Evolutionary conservation across 2,888 invertebrate genomes (phyloP), one percentile per base, ranked within the genome.

Genomic region (Ophioninae sp.): DNA sequence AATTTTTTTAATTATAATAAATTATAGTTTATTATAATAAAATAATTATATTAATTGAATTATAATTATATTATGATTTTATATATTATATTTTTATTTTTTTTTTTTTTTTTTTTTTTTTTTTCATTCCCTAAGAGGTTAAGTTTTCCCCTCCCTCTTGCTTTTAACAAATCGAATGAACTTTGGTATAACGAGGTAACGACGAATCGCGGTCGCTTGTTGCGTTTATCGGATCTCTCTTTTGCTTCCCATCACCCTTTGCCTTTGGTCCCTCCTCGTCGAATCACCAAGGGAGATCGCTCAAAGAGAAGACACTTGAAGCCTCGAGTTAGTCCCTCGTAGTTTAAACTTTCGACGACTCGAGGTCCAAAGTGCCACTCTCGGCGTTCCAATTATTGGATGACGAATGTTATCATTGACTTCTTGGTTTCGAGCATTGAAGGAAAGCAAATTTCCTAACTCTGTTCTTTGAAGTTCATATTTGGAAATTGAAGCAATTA

Each of bases 101-200:
- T 30, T 30, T 30, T 2, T 30, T 30, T 30, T 1, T 30, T n/a
- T n/a, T 30, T 30, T 30, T 2, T 30, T 30, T 30, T 2, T 30
- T 30, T 30, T 1, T 30, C 3, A 30, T 30, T 65, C 79, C 58
- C 39, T 82, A 83, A 85, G 82, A 84, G 83, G 85, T 74, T 22
- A 44, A 74, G 79, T 74, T 84, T 81, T 56, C 73, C 75, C 81
- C 68, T 30, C 30, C 30, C 30, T 30, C n/a, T 30, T 67, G 76
- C 81, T 79, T 64, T 84, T 82, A 73, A 76, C 81, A 91, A 90
- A 90, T 91, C 88, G 88, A 89, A 90, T 90, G 75, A 90, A 84
- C 85, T 79, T 74, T 79, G 87, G 75, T 81, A 80, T 90, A 90
- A 90, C 88, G 84, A 90, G 87, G 75, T 90, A 90, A 89, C 87